A percentile compares a stretch with the other conserved stretches of the same genome.
These are phyloP conservation scores for Irena cyanogastra DNA, from an alignment of 2,113 vertebrate genomes.

Conservation along the genomic window DNA sequence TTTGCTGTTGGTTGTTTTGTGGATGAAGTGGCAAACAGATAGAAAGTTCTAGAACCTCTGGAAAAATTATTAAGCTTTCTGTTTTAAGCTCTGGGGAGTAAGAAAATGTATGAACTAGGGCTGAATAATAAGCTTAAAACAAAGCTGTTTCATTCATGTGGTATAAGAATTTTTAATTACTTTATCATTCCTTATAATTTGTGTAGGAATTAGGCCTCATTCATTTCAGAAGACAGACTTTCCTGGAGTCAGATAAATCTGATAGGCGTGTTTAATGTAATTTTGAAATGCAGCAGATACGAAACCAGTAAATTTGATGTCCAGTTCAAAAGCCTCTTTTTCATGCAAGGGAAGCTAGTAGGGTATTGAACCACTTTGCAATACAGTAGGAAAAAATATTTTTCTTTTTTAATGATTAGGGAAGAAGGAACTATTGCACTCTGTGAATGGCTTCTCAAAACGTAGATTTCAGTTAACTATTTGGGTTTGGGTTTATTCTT, in stretches of 20 bases:
- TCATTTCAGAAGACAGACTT: neutral
- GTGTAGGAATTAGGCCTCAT: neutral
- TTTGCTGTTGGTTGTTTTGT: neutral
- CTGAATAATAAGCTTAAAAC: neutral
- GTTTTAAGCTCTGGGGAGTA: neutral
- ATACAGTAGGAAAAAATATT: neutral
- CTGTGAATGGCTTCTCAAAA: neutral
- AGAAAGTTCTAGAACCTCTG: neutral
- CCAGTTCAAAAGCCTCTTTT: neutral
- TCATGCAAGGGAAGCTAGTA: neutral
- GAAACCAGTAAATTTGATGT: neutral
- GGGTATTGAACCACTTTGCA: neutral
- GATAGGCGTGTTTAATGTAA: neutral
- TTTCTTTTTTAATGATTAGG: neutral
- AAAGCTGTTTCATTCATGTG: neutral
- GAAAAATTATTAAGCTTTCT: neutral
- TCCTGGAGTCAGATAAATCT: neutral
- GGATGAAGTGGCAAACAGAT: neutral
- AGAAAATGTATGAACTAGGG: neutral
- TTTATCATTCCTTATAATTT: neutral
- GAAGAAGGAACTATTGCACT: neutral
- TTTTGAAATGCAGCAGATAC: neutral
- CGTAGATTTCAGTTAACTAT: neutral
- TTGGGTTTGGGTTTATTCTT: neutral
- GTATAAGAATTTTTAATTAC: neutral